A percentile compares a stretch with the other conserved stretches of the same genome.
Evolutionary conservation across 2,113 vertebrate species (phyloP).

Genomic region (Gila orcuttii): DNA sequence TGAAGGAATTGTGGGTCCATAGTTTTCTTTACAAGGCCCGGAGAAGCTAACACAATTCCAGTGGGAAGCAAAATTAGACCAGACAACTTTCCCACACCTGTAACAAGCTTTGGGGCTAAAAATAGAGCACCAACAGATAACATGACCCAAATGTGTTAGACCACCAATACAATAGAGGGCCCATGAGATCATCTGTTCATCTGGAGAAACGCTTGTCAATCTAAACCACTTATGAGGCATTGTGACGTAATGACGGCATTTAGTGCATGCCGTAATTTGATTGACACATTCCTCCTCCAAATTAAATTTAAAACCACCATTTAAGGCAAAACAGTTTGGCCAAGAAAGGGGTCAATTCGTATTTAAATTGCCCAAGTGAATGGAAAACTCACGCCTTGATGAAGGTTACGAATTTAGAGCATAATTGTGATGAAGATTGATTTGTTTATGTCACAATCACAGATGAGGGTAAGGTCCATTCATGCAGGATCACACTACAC

Average conservation of each 20-base stretch:
- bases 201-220: constrained; percentile 6
- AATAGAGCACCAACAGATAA: constrained; percentile 13
- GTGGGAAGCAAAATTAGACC: constrained; percentile 26
- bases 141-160: neutral
- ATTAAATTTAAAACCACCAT: neutral
- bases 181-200: constrained; percentile 4
- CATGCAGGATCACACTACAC: neutral
- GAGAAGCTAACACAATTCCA: constrained; percentile 14
- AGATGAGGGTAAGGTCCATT: neutral
- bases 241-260: constrained; percentile 48
- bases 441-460: constrained; percentile 1
- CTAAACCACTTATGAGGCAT: constrained; percentile 35
- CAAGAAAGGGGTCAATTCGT: neutral
- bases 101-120: constrained; percentile 34
- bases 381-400: neutral
- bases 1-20: neutral
- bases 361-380: constrained; percentile 29
- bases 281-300: neutral
- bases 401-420: neutral
- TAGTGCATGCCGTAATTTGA: constrained; percentile 21
- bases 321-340: neutral
- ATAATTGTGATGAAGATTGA: neutral
- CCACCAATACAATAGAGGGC: neutral
- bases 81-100: constrained; percentile 35
- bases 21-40: constrained; percentile 29